Conservation (phyloP, 2,113 vertebrate genomes). For the Raja brachyura region DNA sequence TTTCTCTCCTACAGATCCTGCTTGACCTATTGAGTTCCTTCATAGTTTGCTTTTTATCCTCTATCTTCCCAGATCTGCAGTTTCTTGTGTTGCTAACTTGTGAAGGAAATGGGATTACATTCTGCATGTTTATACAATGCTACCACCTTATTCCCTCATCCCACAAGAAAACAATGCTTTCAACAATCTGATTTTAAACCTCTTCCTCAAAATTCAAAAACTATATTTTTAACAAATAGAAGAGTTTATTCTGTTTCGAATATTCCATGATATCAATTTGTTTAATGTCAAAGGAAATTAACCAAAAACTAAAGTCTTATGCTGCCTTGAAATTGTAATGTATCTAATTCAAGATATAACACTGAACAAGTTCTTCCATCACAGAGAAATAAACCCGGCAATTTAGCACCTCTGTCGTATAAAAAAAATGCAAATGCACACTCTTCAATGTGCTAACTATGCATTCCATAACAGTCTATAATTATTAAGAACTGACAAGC, state of each 20-base stretch:
- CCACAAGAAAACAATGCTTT: background rate
- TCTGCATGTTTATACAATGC: background rate
- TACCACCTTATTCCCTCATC: too few relatives aligned
- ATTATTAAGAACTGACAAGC: slow-evolving; percentile 80
- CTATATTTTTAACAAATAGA: background rate
- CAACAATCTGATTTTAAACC: background rate
- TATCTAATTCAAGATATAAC: background rate
- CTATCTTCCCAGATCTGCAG: too few relatives aligned
- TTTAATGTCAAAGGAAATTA: slow-evolving; percentile 5
- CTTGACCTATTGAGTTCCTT: too few relatives aligned
- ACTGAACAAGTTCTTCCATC: slow-evolving; percentile 12
- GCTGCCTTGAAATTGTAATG: background rate
- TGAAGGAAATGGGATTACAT: background rate
- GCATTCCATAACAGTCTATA: slow-evolving; percentile 78
- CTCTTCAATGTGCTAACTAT: slow-evolving; percentile 78
- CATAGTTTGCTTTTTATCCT: too few relatives aligned
- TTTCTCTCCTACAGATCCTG: too few relatives aligned
- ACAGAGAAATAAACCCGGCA: slow-evolving; percentile 42
- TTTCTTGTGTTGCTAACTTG: too few relatives aligned
- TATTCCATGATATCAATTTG: background rate
- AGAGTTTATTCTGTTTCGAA: background rate
- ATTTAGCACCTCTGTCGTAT: slow-evolving; percentile 75
- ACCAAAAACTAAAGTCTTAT: background rate
- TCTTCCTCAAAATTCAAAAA: background rate
- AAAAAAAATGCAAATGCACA: slow-evolving; percentile 77